phyloP scores from a whole-genome alignment of 2,888 invertebrate species.

The Ectemnius continuus region DNA sequence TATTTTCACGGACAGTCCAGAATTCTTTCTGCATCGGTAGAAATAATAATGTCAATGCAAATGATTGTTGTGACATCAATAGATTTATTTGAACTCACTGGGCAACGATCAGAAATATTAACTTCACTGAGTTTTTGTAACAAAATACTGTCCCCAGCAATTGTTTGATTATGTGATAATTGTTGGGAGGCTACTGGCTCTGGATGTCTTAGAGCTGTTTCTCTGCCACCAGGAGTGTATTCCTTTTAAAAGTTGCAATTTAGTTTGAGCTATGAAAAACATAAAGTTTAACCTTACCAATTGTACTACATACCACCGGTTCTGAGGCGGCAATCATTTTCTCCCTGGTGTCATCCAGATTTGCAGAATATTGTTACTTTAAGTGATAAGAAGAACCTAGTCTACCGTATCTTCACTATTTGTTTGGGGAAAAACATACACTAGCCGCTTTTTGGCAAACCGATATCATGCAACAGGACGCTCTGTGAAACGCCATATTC shows the following conservation, averaged over 20 bases:
- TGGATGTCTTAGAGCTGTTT: slow-evolving; percentile 88
- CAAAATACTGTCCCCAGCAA: slow-evolving; percentile 83
- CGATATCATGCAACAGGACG: slow-evolving; percentile 17
- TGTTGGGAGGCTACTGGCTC: slow-evolving; percentile 81
- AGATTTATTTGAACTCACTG: slow-evolving; percentile 60
- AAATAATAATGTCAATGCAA: neutral
- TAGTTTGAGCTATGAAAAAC: neutral
- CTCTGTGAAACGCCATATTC: slow-evolving; percentile 41
- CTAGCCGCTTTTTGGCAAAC: slow-evolving; percentile 7
- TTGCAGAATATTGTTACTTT: slow-evolving; percentile 79
- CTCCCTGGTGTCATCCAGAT: slow-evolving; percentile 93
- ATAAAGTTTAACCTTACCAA: slow-evolving; percentile 28
- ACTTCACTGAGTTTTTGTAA: slow-evolving; percentile 88
- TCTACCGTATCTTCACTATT: too few species aligned
- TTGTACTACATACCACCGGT: slow-evolving; percentile 84
- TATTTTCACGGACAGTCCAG: slow-evolving; percentile 79
- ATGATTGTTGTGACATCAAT: slow-evolving; percentile 1
- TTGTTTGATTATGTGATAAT: slow-evolving; percentile 77
- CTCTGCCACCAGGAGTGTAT: slow-evolving; percentile 93
- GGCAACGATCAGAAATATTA: slow-evolving; percentile 82
- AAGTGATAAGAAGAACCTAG: too few species aligned
- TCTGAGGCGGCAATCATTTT: slow-evolving; percentile 94
- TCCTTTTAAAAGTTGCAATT: slow-evolving; percentile 80
- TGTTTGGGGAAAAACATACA: too few species aligned
- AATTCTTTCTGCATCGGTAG: slow-evolving; percentile 70